Evolutionary conservation across 2,888 invertebrate genomes (phyloP), one percentile per base, ranked within the genome.

Genomic region (Ceriagrion tenellum): DNA sequence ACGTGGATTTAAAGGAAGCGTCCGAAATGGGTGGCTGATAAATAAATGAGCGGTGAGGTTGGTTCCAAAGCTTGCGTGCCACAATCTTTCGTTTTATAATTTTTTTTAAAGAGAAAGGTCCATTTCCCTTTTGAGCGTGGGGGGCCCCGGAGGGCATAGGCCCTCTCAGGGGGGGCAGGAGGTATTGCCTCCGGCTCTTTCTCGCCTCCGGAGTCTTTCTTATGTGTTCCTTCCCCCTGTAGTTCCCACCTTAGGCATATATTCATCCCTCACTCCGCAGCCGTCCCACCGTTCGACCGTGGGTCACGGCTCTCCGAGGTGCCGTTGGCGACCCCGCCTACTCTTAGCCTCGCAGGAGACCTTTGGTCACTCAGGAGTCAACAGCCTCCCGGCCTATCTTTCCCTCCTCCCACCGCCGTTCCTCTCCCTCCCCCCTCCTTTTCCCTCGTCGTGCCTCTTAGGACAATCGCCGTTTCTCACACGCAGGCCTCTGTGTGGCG

Each of bases 341-440:
- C 89, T 89, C 89, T 55, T 89, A 89, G 89, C n/a, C 89, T 55
- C 55, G n/a, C 89, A n/a, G 89, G n/a, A 89, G 89, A 89, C 89
- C 89, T 89, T 26, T 55, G 89, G 89, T 89, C 55, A 89, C 55
- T 89, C 89, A n/a, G 40, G 69, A 81, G 89, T 89, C 89, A 89
- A 55, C 89, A 89, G 55, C 89, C 89, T 89, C 26, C 55, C 55
- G 13, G 16, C 89, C 23, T 0, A n/a, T 13, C 55, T 23, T 47
- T 35, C 6, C 40, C 47, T 35, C 88, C 26, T 26, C n/a, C 30
- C 89, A 10, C 20, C 30, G 2, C 26, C 74, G 2, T 74, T 74
- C 30, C 74, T n/a, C 16, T 8, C 74, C 30, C 81, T 16, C 81
- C 13, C 18, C 26, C 69, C 6, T n/a, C 26, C 47, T 8, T 8